These are phyloP conservation scores for Eristalis tenax DNA, from an alignment of 2,888 invertebrate species.

Conservation along the genomic window DNA sequence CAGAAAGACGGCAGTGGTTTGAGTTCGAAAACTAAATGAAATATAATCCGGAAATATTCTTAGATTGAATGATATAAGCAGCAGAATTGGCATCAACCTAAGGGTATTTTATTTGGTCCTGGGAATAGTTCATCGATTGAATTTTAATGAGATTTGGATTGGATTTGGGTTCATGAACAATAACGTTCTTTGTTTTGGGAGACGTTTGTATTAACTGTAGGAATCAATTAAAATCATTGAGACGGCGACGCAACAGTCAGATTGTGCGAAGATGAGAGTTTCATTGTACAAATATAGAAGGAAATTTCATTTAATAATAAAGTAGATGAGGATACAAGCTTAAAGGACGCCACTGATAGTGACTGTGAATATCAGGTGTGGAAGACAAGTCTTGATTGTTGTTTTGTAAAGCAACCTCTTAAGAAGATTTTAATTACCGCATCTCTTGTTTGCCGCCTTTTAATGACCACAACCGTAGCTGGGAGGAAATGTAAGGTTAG, in stretches of 20 bases:
- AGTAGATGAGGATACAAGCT: not conserved
- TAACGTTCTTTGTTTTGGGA: not conserved
- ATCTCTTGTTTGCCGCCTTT: no score
- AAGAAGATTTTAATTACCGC: no score
- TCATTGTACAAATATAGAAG: not conserved
- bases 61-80: not conserved
- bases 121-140: not conserved
- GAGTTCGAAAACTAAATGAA: not conserved
- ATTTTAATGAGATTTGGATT: not conserved
- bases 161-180: not conserved
- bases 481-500: no score
- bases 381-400: no score
- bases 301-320: not conserved
- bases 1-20: not conserved
- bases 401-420: no score
- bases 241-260: not conserved
- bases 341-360: no score
- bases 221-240: not conserved
- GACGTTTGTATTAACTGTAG: not conserved
- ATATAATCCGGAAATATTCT: not conserved
- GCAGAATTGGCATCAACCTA: not conserved
- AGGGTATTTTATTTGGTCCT: not conserved
- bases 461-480: no score
- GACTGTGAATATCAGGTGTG: no score
- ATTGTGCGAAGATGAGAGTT: not conserved